Conservation (phyloP, 2,797 vertebrate species). For the Spatula clypeata region DNA sequence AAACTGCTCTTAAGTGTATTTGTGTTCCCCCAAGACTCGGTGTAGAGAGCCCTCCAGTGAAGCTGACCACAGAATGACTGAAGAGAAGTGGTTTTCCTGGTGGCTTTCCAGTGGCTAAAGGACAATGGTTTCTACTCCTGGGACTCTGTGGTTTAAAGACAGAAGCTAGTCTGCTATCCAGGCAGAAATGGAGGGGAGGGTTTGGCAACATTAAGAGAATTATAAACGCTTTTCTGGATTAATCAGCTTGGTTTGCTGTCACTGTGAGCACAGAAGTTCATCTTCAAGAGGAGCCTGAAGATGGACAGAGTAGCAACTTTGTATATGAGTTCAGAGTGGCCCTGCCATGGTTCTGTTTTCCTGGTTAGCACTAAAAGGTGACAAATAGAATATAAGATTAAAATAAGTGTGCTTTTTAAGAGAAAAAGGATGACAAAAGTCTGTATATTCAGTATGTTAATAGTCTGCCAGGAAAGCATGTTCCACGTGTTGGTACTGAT, state of each 20-base stretch:
- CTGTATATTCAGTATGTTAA: background rate
- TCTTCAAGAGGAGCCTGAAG: background rate
- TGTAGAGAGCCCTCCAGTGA: background rate
- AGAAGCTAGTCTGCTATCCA: background rate
- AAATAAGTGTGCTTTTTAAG: background rate
- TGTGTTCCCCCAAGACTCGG: background rate
- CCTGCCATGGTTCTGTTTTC: background rate
- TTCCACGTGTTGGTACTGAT: background rate
- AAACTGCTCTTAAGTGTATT: background rate
- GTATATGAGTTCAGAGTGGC: background rate
- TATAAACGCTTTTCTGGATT: background rate
- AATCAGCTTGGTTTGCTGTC: background rate
- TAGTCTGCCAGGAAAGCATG: background rate
- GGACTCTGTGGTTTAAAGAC: background rate
- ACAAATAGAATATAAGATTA: background rate
- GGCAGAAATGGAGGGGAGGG: background rate
- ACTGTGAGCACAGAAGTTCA: background rate
- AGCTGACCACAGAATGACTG: background rate
- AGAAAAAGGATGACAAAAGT: background rate
- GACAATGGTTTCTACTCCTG: background rate
- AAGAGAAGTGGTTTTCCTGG: background rate
- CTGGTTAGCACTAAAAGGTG: background rate
- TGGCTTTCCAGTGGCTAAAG: background rate
- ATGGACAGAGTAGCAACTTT: background rate
- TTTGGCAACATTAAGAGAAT: background rate